These are phyloP conservation scores for Ploceus nigricollis DNA, from an alignment of 2,113 vertebrate species.

Conservation along the genomic window DNA sequence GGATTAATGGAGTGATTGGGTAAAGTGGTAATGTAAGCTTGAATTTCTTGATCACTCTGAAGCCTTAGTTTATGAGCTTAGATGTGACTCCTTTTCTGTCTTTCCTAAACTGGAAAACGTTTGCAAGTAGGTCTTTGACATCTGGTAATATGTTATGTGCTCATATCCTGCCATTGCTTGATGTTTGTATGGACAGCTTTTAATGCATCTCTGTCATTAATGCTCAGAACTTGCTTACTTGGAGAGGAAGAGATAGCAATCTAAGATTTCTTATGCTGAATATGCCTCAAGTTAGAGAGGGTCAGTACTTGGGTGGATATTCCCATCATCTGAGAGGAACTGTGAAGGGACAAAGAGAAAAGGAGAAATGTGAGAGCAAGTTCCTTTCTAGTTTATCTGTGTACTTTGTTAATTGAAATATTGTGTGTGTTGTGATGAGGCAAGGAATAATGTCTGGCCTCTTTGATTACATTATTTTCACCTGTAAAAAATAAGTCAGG, in stretches of 20 bases:
- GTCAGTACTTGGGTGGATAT: background rate
- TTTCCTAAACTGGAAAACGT: background rate
- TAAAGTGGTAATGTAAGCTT: background rate
- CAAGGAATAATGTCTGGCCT: background rate
- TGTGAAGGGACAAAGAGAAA: background rate
- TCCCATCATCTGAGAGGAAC: background rate
- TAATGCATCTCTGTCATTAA: background rate
- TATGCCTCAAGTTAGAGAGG: background rate
- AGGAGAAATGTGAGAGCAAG: background rate
- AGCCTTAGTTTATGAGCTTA: background rate
- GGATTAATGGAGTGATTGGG: background rate
- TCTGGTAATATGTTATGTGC: rapidly evolving
- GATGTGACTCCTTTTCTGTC: background rate
- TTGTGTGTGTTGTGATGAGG: background rate
- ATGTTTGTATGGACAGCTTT: background rate
- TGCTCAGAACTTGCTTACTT: background rate
- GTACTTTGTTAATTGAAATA: background rate
- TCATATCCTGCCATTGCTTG: background rate
- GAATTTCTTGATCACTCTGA: background rate
- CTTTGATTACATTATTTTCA: background rate
- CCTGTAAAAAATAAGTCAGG: background rate
- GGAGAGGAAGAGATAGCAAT: background rate
- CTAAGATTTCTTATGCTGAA: background rate
- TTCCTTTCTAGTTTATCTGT: background rate
- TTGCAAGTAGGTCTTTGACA: background rate